Conservation (phyloP, 1,140 invertebrate species). For the Chironomus tepperi region DNA sequence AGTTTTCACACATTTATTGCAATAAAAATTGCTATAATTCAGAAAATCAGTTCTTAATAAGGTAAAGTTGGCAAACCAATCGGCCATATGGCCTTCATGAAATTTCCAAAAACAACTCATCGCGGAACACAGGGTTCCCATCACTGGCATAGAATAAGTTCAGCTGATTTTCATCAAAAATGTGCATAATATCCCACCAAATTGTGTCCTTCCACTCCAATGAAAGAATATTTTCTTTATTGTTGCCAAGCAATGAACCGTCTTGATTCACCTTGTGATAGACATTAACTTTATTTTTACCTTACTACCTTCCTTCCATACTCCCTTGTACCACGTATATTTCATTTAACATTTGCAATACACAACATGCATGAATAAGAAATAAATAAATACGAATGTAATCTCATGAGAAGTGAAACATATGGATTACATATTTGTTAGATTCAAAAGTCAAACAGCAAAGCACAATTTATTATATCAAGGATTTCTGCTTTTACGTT, state of each 20-base stretch:
- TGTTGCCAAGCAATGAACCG: neutral
- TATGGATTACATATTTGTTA: conserved; percentile 20
- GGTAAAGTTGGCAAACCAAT: no score
- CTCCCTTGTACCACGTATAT: no score
- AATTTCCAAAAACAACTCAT: no score
- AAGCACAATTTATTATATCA: conserved; percentile 14
- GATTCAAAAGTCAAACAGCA: conserved; percentile 20
- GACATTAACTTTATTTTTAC: neutral
- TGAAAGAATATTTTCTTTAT: neutral
- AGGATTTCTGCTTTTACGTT: neutral
- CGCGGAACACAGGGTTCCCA: no score
- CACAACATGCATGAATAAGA: neutral
- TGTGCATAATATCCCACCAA: no score
- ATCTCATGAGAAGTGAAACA: conserved; percentile 19
- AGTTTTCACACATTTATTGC: no score
- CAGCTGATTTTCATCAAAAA: no score
- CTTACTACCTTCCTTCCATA: neutral
- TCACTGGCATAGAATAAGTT: no score
- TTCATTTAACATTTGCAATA: neutral
- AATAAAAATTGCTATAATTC: no score
- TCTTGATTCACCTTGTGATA: neutral
- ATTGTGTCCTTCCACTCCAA: neutral
- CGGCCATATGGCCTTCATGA: no score
- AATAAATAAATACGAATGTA: neutral
- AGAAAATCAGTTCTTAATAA: no score